Conservation (phyloP, 2,797 vertebrate species). For the Atherinosoma microstoma region DNA sequence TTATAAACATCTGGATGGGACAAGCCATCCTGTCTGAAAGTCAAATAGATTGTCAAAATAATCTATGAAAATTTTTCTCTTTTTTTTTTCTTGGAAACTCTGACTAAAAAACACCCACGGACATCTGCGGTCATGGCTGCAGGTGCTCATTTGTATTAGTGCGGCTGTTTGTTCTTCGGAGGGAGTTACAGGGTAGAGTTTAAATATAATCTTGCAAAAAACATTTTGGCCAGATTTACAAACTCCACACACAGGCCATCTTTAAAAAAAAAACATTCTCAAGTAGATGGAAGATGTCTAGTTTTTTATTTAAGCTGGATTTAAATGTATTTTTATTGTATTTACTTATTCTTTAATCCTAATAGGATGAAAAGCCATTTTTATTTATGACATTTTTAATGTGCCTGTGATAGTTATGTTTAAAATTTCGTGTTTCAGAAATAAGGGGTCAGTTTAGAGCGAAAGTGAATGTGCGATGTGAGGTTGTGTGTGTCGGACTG, state of each 20-base stretch:
- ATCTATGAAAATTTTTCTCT: slow-evolving; percentile 76
- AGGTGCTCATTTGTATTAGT: slow-evolving; percentile 86
- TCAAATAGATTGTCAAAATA: slow-evolving; percentile 70
- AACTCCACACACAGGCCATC: background rate
- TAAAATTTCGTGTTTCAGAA: slow-evolving; percentile 23
- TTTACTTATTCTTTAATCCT: background rate
- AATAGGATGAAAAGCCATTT: background rate
- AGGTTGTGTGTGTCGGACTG: slow-evolving; percentile 66
- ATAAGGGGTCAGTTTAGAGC: slow-evolving; percentile 38
- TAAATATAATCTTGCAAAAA: slow-evolving; percentile 67
- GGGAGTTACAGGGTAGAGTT: slow-evolving; percentile 47
- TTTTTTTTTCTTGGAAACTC: slow-evolving; percentile 75
- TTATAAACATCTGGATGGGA: slow-evolving; percentile 57
- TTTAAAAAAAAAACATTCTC: slow-evolving; percentile 7
- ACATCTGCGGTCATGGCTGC: slow-evolving; percentile 80
- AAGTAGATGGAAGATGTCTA: background rate
- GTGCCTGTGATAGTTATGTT: slow-evolving; percentile 2
- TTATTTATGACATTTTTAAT: background rate
- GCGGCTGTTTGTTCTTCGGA: slow-evolving; percentile 65
- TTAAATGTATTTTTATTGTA: background rate
- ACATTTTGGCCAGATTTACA: slow-evolving; percentile 21
- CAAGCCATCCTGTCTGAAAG: slow-evolving; percentile 72
- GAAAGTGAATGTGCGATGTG: slow-evolving; percentile 66
- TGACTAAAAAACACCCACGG: slow-evolving; percentile 68
- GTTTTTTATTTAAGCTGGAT: background rate